Percentiles rank a stretch among this genome's conserved stretches.
phyloP scores from a whole-genome alignment of 1,140 invertebrate genomes.

The Pissodes strobi region DNA sequence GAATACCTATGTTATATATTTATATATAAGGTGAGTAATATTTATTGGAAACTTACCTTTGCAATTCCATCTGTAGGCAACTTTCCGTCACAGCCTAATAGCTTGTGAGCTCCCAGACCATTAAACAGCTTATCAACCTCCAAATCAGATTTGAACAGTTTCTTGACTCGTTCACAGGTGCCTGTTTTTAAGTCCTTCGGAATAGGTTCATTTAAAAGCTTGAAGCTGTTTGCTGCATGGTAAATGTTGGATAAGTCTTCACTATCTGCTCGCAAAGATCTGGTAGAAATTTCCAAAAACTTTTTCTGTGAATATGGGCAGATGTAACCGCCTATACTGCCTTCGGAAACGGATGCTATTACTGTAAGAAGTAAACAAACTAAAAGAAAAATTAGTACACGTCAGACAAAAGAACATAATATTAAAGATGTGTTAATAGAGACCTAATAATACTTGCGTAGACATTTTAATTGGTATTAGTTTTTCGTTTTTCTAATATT shows the following conservation, averaged over 20 bases:
- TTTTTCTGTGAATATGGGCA: conserved; percentile 40
- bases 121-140: conserved; percentile 42
- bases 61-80: conserved; percentile 43
- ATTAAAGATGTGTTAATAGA: neutral
- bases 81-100: conserved; percentile 46
- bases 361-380: conserved; percentile 17
- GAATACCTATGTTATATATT: neutral
- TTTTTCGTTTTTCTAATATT: conserved; percentile 9
- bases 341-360: conserved; percentile 11
- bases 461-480: conserved; percentile 14
- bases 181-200: conserved; percentile 33
- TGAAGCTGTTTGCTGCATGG: conserved; percentile 45
- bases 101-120: conserved; percentile 40
- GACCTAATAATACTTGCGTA: conserved; percentile 15
- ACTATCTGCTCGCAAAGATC: conserved; percentile 31
- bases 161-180: conserved; percentile 41
- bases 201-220: conserved; percentile 39
- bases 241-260: conserved; percentile 43
- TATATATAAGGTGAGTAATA: neutral
- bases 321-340: conserved; percentile 48
- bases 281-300: conserved; percentile 38
- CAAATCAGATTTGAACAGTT: conserved; percentile 37
- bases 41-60: conserved; percentile 38
- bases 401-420: neutral
- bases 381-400: conserved; percentile 13